phyloP scores from a whole-genome alignment of 30 jellyfish, hydroid and myxozoan species.

The Turritopsis dohrnii region DNA sequence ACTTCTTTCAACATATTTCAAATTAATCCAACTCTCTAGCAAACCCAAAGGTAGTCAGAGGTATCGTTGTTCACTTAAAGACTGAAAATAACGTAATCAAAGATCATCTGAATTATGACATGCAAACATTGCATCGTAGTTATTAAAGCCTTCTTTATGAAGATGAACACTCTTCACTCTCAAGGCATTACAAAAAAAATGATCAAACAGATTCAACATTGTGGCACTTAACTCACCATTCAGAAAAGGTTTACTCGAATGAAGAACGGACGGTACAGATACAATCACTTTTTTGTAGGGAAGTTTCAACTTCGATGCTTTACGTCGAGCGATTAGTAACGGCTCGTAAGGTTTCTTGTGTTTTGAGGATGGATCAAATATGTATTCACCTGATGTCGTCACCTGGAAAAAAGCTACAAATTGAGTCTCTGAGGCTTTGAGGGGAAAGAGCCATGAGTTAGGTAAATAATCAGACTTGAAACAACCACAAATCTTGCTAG shows the following conservation, averaged over 20 bases:
- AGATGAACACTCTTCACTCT: no score
- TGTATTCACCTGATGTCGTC: conserved; percentile 63
- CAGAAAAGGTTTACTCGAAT: conserved; percentile 82
- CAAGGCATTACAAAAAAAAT: no score
- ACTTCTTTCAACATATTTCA: no score
- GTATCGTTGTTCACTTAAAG: no score
- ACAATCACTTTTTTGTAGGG: conserved; percentile 50
- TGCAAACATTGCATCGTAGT: no score
- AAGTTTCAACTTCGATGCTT: background rate
- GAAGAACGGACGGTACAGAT: conserved; percentile 63
- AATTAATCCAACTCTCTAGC: no score
- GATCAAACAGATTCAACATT: no score
- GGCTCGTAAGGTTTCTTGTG: conserved; percentile 87
- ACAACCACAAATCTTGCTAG: background rate
- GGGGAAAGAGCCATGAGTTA: background rate
- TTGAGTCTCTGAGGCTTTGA: background rate
- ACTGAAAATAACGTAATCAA: no score
- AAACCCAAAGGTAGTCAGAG: no score
- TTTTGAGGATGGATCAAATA: conserved; percentile 50
- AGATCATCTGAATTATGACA: no score
- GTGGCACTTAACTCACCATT: conserved; percentile 30
- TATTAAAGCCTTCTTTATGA: no score
- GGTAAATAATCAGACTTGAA: background rate
- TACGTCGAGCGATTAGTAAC: conserved; percentile 51
- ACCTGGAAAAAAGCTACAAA: conserved; percentile 44